Percentiles rank a stretch among this genome's conserved stretches.
phyloP scores from a whole-genome alignment of 2,113 vertebrate species.

The Probosciger aterrimus region DNA sequence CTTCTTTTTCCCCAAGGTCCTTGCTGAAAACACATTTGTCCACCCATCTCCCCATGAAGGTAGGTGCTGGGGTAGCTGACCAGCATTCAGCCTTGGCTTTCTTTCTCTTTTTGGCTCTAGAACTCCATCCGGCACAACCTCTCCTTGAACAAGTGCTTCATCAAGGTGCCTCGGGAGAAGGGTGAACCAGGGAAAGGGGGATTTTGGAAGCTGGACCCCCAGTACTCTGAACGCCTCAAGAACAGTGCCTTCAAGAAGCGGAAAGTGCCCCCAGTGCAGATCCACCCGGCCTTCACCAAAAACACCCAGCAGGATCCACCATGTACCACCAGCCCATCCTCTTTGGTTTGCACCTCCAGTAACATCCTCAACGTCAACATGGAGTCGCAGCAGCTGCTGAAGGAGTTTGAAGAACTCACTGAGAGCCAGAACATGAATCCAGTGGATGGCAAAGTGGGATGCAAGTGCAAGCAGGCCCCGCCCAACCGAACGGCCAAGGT shows the following conservation, averaged over 20 bases:
- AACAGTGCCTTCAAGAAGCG: constrained; percentile 88
- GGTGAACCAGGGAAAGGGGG: constrained; percentile 94
- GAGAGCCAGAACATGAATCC: constrained; percentile 74
- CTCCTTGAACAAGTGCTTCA: constrained; percentile 97
- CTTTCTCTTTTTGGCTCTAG: constrained; percentile 68
- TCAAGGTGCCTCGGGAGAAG: constrained; percentile 94
- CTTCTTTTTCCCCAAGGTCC: neutral
- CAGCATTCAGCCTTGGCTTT: neutral
- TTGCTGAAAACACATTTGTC: neutral
- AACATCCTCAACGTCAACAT: constrained; percentile 61
- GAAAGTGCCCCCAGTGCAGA: constrained; percentile 82
- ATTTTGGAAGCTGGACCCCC: constrained; percentile 96
- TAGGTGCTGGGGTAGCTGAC: neutral
- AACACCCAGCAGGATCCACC: constrained; percentile 19
- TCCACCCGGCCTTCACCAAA: constrained; percentile 82
- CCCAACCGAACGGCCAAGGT: constrained; percentile 74
- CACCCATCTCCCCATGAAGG: neutral
- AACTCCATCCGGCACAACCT: constrained; percentile 97
- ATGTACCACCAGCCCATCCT: neutral
- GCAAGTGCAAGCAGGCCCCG: constrained; percentile 79
- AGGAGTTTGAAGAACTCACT: constrained; percentile 85
- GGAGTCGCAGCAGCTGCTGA: constrained; percentile 84
- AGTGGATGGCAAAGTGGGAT: constrained; percentile 59
- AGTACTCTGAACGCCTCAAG: constrained; percentile 88
- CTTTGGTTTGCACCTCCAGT: neutral